Evolutionary conservation across 1,140 invertebrate genomes (phyloP).

Genomic region (Eriosoma lanigerum): DNA sequence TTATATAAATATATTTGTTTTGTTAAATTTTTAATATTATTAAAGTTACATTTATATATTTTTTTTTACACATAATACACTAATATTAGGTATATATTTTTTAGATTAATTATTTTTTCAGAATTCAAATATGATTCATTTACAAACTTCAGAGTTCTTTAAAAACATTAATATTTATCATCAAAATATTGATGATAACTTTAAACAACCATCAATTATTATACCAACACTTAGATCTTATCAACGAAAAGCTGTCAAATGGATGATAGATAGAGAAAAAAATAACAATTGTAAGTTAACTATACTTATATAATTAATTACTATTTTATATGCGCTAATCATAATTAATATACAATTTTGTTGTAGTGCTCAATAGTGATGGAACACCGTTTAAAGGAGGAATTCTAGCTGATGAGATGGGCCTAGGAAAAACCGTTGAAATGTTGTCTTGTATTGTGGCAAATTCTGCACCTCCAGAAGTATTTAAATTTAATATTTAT

Average conservation of each 20-base stretch:
- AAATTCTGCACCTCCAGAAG: slow-evolving; percentile 60
- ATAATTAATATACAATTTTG: not conserved
- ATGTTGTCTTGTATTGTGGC: slow-evolving; percentile 69
- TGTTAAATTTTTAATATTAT: no score
- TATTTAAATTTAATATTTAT: slow-evolving; percentile 16
- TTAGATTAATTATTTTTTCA: slow-evolving; percentile 16
- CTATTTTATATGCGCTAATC: not conserved
- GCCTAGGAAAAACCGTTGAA: slow-evolving; percentile 80
- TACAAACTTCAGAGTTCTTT: slow-evolving; percentile 14
- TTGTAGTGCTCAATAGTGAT: slow-evolving; percentile 26
- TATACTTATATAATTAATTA: slow-evolving; percentile 13
- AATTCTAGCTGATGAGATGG: slow-evolving; percentile 84
- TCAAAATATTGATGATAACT: slow-evolving; percentile 14
- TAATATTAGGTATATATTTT: not conserved
- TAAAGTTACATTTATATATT: not conserved
- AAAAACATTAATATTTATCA: slow-evolving; percentile 25
- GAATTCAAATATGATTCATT: not conserved
- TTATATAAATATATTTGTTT: no score
- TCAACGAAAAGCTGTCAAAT: slow-evolving; percentile 67
- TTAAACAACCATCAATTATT: slow-evolving; percentile 25
- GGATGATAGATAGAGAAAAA: slow-evolving; percentile 69
- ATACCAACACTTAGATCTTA: slow-evolving; percentile 65
- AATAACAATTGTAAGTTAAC: slow-evolving; percentile 31
- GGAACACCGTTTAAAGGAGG: slow-evolving; percentile 65
- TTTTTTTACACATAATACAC: not conserved